These are phyloP conservation scores for Pelosia muscerda DNA, from an alignment of 2,888 invertebrate species.

Conservation along the genomic window DNA sequence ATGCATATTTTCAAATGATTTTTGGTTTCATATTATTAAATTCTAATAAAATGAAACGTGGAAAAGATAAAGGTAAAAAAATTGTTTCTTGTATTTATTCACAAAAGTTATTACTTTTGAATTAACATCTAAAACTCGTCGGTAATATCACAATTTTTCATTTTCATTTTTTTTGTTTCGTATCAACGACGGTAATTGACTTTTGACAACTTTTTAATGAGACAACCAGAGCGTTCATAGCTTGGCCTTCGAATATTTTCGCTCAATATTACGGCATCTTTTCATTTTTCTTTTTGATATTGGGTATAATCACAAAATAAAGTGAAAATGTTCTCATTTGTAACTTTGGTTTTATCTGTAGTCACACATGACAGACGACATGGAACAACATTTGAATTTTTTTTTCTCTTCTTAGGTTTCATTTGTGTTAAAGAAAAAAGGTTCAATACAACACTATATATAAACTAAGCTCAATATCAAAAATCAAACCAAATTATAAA, in stretches of 20 bases:
- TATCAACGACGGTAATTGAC: constrained; percentile 58
- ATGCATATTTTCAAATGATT: too few relatives aligned
- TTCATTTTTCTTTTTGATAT: background rate
- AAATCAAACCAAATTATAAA: too few relatives aligned
- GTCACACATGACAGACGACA: too few relatives aligned
- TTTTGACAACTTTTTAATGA: constrained; percentile 67
- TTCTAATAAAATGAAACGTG: too few relatives aligned
- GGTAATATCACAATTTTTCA: background rate
- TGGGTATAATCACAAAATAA: background rate
- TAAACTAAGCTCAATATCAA: too few relatives aligned
- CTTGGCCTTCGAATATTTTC: constrained; percentile 29
- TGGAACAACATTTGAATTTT: too few relatives aligned
- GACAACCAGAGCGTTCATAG: constrained; percentile 50
- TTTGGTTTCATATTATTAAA: too few relatives aligned
- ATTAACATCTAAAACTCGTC: background rate
- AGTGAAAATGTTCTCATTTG: background rate
- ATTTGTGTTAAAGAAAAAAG: too few relatives aligned
- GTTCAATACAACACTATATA: too few relatives aligned
- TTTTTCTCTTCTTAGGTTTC: too few relatives aligned
- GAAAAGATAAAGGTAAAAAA: too few relatives aligned
- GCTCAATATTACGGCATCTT: constrained; percentile 11
- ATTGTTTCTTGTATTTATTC: background rate
- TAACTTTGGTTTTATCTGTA: too few relatives aligned
- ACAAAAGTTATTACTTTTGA: background rate
- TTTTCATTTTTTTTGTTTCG: constrained; percentile 37